Conservation (phyloP, 35 echinoderm and acorn worm species). For the Lytechinus variegatus region DNA sequence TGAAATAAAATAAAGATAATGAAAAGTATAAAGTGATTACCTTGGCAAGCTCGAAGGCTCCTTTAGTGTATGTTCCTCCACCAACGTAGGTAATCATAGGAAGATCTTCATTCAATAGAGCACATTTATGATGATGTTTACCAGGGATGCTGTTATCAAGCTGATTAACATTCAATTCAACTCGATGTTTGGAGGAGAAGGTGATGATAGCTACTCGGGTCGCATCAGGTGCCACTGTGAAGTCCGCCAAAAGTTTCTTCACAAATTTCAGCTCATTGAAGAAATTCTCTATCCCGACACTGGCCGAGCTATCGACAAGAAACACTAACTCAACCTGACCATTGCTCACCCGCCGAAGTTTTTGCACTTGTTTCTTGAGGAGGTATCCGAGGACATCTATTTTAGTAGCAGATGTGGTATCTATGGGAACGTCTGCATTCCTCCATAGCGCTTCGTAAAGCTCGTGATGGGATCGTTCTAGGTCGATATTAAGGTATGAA, state of each 20-base stretch:
- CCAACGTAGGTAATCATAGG: slow-evolving; percentile 89
- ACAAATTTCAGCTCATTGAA: slow-evolving; percentile 99
- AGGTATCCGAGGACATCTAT: slow-evolving; percentile 73
- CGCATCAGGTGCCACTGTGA: slow-evolving; percentile 78
- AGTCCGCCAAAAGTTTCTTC: slow-evolving; percentile 84
- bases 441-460: slow-evolving; percentile 57
- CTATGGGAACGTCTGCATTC: slow-evolving; percentile 35
- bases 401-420: slow-evolving; percentile 53
- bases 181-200: slow-evolving; percentile 77
- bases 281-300: slow-evolving; percentile 91
- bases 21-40: slow-evolving; percentile 30
- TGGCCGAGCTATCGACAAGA: slow-evolving; percentile 91
- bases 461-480: slow-evolving; percentile 22
- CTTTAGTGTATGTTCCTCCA: slow-evolving; percentile 87
- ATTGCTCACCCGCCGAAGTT: slow-evolving; percentile 64
- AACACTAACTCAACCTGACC: slow-evolving; percentile 88
- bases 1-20: too few species aligned
- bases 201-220: slow-evolving; percentile 83
- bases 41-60: slow-evolving; percentile 77
- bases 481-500: not conserved
- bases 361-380: slow-evolving; percentile 81
- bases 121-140: slow-evolving; percentile 80
- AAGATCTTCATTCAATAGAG: slow-evolving; percentile 81
- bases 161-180: slow-evolving; percentile 75
- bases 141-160: slow-evolving; percentile 55